Percentiles rank a stretch among this genome's conserved stretches.
phyloP scores from a whole-genome alignment of 2,797 vertebrate genomes.

The Taeniopygia guttata region DNA sequence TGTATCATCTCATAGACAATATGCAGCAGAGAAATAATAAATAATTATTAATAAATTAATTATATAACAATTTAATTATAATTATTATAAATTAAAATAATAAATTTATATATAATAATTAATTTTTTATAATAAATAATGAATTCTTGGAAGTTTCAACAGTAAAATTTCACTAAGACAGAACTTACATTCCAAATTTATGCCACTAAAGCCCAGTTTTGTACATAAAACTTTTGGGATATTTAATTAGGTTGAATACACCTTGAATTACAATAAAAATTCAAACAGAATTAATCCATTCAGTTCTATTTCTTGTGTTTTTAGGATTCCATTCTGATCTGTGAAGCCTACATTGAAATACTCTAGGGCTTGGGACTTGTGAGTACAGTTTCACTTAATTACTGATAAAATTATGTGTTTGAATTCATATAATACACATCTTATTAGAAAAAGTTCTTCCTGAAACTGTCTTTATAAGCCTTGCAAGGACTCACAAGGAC shows the following conservation, averaged over 20 bases:
- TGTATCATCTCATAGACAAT: not conserved
- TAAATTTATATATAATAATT: too few relatives aligned
- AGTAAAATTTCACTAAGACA: not conserved
- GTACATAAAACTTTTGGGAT: not conserved
- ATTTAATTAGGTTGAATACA: not conserved
- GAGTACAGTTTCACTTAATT: not conserved
- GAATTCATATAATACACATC: not conserved
- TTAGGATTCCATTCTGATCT: not conserved
- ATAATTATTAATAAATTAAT: not conserved
- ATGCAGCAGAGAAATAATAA: not conserved
- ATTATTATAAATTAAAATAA: too few relatives aligned
- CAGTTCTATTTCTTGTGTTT: not conserved
- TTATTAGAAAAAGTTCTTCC: not conserved
- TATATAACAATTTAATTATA: too few relatives aligned
- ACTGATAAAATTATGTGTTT: not conserved
- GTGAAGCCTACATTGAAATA: not conserved
- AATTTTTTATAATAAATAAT: not conserved
- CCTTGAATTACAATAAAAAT: not conserved
- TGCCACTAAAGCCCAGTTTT: not conserved
- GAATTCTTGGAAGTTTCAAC: not conserved
- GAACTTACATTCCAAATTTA: not conserved
- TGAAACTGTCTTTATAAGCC: constrained; percentile 8
- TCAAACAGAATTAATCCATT: not conserved
- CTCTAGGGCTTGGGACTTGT: not conserved
- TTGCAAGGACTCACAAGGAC: constrained; percentile 22